These are phyloP conservation scores for Calameuta pallipes DNA, from an alignment of 2,888 invertebrate genomes.

Conservation along the genomic window DNA sequence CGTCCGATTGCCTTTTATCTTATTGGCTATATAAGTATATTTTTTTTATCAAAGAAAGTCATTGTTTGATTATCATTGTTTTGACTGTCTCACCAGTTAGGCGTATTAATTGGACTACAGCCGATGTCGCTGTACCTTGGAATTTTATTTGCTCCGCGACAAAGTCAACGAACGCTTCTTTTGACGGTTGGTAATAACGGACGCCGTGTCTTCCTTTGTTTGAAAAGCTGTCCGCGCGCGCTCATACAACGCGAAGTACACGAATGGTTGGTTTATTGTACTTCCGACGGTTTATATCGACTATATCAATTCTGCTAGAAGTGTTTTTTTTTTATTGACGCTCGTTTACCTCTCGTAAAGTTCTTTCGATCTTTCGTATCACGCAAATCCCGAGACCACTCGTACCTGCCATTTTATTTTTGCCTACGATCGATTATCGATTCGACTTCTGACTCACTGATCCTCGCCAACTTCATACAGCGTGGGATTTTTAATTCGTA, in stretches of 20 bases:
- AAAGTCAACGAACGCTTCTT: background rate
- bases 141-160: background rate
- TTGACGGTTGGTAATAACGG: background rate
- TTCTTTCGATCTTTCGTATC: background rate
- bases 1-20: background rate
- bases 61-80: background rate
- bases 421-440: background rate
- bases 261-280: background rate
- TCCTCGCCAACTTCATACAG: background rate
- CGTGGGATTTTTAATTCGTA: background rate
- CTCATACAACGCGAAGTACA: background rate
- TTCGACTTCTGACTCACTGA: background rate
- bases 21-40: background rate
- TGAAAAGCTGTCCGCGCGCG: slow-evolving; percentile 42
- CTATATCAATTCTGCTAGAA: background rate
- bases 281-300: background rate
- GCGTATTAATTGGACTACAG: background rate
- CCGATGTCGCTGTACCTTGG: background rate
- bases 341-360: background rate
- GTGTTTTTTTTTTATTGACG: background rate
- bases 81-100: background rate
- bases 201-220: slow-evolving; percentile 31
- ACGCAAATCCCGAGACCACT: background rate
- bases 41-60: background rate
- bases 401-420: background rate